phyloP scores from a whole-genome alignment of 2,797 vertebrate species.

The Micrastur ruficollis region DNA sequence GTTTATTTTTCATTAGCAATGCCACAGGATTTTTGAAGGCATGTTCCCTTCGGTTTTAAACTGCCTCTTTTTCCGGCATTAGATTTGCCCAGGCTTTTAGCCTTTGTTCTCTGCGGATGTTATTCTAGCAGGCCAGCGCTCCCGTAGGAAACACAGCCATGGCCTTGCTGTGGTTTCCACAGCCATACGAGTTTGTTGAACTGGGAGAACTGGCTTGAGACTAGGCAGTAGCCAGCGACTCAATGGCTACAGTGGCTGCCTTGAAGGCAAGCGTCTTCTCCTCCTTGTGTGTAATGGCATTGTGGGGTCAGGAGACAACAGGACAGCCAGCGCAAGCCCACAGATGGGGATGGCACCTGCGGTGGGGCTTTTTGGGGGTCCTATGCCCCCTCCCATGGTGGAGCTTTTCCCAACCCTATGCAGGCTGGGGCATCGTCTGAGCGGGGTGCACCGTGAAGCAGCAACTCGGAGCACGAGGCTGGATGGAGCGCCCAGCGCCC shows the following conservation, averaged over 20 bases:
- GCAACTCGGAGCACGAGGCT: background rate
- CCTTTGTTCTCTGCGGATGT: slow-evolving; percentile 3
- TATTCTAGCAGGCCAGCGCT: background rate
- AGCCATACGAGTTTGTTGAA: background rate
- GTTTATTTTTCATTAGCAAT: slow-evolving; percentile 32
- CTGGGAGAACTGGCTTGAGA: background rate
- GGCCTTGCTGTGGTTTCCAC: background rate
- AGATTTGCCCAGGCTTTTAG: background rate
- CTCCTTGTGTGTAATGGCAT: background rate
- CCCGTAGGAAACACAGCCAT: background rate
- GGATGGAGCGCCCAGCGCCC: fast-evolving
- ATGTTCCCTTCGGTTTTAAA: background rate
- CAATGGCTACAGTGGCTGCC: background rate
- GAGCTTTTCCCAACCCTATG: background rate
- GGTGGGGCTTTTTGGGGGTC: background rate
- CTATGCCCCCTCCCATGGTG: background rate
- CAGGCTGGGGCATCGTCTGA: background rate
- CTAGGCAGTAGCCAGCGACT: background rate
- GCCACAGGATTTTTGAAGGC: background rate
- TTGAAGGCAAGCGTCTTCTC: background rate
- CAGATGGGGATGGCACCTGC: background rate
- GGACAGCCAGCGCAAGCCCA: background rate
- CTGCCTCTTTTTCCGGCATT: background rate
- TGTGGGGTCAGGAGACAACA: background rate
- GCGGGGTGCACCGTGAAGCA: background rate